Evolutionary conservation across 1,140 invertebrate genomes (phyloP), one percentile per base, ranked within the genome.

Genomic region (Dryas iulia): DNA sequence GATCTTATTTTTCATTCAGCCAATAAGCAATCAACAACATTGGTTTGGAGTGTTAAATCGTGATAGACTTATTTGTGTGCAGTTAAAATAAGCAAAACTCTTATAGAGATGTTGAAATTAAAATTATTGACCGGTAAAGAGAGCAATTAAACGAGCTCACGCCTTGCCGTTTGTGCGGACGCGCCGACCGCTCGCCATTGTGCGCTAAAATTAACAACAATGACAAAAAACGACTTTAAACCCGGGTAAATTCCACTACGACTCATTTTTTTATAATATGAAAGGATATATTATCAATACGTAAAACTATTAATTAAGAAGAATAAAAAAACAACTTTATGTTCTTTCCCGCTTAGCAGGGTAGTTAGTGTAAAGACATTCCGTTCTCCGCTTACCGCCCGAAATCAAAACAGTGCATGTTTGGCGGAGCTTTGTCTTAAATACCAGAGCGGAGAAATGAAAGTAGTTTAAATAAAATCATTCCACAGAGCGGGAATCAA

Each of bases 131-230:
- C 71, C 59, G 69, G 77, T 69, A 81, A 83, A 80, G 76, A 75
- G 74, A 81, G 83, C 83, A 83, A 84, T 88, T 86, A 88, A 85
- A 73, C 67, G 60, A 64, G 77, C 75, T 80, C 76, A 78, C 79
- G 76, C 77, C 78, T 77, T 56, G 56, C 59, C 77, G 77, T 83
- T 82, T 86, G 79, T 83, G 77, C 76, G 71, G 76, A 75, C 76
- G 69, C 77, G 78, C 56, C 78, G 77, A 73, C 72, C 74, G 71
- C 39, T 59, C 66, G 56, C 81, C 78, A 84, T 87, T 86, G 85
- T 86, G 78, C 81, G 78, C 56, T 72, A 61, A 83, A 82, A 87
- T 87, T 82, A 82, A 81, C 82, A 75, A 77, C 54, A 70, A 62
- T 74, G 69, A 76, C 79, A 86, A 87, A 86, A 86, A 86, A 60